Evolutionary conservation across 1,140 invertebrate species (phyloP).

Genomic region (Ceratoteleas bidentatus): DNA sequence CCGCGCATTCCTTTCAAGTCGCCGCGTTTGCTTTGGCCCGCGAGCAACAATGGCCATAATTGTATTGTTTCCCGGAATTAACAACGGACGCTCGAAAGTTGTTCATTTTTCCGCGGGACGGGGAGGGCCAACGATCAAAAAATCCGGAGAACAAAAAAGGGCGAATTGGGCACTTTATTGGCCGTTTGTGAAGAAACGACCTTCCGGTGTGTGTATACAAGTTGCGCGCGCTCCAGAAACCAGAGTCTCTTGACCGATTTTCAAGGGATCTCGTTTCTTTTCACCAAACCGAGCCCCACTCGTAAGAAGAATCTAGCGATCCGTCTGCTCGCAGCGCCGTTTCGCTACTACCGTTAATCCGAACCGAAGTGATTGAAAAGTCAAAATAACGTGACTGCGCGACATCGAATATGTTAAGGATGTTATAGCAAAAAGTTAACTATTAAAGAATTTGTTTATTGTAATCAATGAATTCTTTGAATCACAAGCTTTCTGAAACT

Average conservation of each 20-base stretch:
- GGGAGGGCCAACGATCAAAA: too few species aligned
- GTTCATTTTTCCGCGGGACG: slow-evolving; percentile 15
- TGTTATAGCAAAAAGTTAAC: too few species aligned
- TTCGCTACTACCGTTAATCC: slow-evolving; percentile 33
- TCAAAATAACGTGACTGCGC: slow-evolving; percentile 1
- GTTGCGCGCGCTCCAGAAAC: slow-evolving; percentile 57
- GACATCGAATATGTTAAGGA: too few species aligned
- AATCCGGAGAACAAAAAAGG: slow-evolving; percentile 50
- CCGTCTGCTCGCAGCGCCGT: slow-evolving; percentile 28
- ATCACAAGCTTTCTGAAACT: too few species aligned
- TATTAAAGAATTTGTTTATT: too few species aligned
- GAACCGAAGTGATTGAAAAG: slow-evolving; percentile 2
- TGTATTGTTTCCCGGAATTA: slow-evolving; percentile 46
- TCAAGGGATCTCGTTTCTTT: slow-evolving; percentile 58
- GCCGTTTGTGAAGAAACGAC: slow-evolving; percentile 57
- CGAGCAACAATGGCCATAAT: slow-evolving; percentile 31
- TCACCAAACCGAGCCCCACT: slow-evolving; percentile 37
- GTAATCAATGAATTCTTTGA: too few species aligned
- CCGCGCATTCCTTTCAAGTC: slow-evolving; percentile 2
- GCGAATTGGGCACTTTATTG: slow-evolving; percentile 57
- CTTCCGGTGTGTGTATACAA: slow-evolving; percentile 56
- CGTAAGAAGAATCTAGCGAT: slow-evolving; percentile 27
- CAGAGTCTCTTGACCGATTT: slow-evolving; percentile 66
- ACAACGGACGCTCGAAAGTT: slow-evolving; percentile 26
- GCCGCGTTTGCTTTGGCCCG: slow-evolving; percentile 2